Percentiles rank a stretch among this genome's conserved stretches.
phyloP scores from a whole-genome alignment of 2,797 vertebrate genomes.

The Moxostoma hubbsi region DNA sequence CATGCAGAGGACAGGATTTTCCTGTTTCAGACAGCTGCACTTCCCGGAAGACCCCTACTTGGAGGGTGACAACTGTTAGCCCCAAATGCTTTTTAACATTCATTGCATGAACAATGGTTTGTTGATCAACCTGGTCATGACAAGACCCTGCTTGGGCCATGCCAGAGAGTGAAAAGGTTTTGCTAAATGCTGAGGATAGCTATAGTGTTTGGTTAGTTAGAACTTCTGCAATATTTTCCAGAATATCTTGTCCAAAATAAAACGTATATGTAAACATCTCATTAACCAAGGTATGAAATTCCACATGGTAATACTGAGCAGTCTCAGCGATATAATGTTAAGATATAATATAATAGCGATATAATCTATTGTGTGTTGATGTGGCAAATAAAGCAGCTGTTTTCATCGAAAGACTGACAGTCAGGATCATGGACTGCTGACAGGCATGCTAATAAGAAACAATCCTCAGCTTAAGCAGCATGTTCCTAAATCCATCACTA shows the following conservation, averaged over 20 bases:
- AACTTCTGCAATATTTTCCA: no score
- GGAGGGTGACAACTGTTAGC: constrained; percentile 70
- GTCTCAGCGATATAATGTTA: constrained; percentile 16
- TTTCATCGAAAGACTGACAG: constrained; percentile 16
- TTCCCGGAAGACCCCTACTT: constrained; percentile 41
- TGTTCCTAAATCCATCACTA: constrained; percentile 40
- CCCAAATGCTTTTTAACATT: constrained; percentile 72
- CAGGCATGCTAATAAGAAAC: constrained; percentile 61
- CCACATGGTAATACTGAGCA: no score
- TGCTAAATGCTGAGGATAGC: no score
- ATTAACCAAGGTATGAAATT: not conserved
- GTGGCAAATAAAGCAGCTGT: constrained; percentile 65
- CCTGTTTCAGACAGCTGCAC: constrained; percentile 74
- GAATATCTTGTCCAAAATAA: not conserved
- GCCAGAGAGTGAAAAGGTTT: not conserved
- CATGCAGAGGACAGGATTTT: constrained; percentile 66
- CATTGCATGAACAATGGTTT: constrained; percentile 56
- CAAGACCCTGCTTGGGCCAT: not conserved
- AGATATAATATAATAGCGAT: no score
- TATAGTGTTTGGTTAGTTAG: no score
- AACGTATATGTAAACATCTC: not conserved
- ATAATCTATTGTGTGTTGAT: constrained; percentile 45
- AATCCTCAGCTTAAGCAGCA: constrained; percentile 43
- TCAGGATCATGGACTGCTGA: constrained; percentile 48
- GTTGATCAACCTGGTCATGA: constrained; percentile 59